Percentiles rank a stretch among this genome's conserved stretches.
Evolutionary conservation across 2,888 invertebrate genomes (phyloP).

Genomic region (Gastrophysa polygoni): DNA sequence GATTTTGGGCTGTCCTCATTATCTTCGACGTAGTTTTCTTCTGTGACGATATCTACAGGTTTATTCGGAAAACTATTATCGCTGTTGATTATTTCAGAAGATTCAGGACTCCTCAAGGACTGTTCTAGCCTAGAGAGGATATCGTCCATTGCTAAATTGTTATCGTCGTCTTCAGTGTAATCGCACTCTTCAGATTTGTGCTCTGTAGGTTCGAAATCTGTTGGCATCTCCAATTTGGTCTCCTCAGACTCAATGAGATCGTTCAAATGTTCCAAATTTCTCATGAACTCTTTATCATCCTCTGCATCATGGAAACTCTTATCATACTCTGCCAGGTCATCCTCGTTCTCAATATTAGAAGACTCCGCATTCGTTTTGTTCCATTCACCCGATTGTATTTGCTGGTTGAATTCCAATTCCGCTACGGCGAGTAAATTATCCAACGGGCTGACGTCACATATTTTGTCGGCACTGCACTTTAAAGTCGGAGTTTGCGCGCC

Average conservation of each 20-base stretch:
- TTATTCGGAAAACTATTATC: slow-evolving; percentile 32
- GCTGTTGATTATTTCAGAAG: slow-evolving; percentile 34
- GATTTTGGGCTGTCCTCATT: slow-evolving; percentile 37
- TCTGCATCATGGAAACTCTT: slow-evolving; percentile 34
- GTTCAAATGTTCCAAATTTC: slow-evolving; percentile 50
- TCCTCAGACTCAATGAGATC: slow-evolving; percentile 48
- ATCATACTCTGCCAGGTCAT: slow-evolving; percentile 27
- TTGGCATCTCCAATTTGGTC: slow-evolving; percentile 29
- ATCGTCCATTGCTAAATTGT: slow-evolving; percentile 61
- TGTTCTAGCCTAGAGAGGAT: slow-evolving; percentile 69
- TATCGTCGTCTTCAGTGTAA: slow-evolving; percentile 57
- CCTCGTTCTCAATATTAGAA: slow-evolving; percentile 16
- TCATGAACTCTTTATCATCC: slow-evolving; percentile 42
- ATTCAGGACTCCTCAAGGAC: slow-evolving; percentile 61
- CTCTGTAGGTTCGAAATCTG: slow-evolving; percentile 35
- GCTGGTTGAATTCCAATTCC: slow-evolving; percentile 69
- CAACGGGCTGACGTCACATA: slow-evolving; percentile 60
- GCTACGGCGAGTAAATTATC: slow-evolving; percentile 70
- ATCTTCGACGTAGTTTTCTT: slow-evolving; percentile 29
- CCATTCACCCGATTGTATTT: slow-evolving; percentile 57
- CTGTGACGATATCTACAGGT: slow-evolving; percentile 17
- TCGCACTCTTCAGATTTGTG: slow-evolving; percentile 54
- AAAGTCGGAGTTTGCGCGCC: slow-evolving; percentile 50
- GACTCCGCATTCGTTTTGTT: slow-evolving; percentile 35
- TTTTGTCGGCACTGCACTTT: slow-evolving; percentile 56